Conservation (phyloP, 2,888 invertebrate genomes). For the Athalia cordata region DNA sequence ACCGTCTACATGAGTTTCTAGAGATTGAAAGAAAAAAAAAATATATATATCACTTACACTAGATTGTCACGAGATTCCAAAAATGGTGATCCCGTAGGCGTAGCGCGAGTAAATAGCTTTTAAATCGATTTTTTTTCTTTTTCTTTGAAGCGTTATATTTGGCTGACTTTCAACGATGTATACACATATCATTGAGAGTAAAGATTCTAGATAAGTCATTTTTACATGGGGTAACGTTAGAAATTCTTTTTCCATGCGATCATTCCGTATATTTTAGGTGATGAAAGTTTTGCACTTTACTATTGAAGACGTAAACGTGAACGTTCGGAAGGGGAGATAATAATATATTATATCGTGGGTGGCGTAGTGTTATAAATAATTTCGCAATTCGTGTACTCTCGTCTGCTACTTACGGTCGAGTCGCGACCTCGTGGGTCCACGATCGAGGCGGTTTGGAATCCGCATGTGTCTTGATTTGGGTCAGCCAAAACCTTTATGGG, state of each 20-base stretch:
- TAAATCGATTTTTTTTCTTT: too few relatives aligned
- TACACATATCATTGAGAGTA: too few relatives aligned
- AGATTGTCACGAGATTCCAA: conserved; percentile 1
- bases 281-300: too few relatives aligned
- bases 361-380: conserved; percentile 25
- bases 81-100: conserved; percentile 11
- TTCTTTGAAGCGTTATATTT: too few relatives aligned
- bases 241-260: too few relatives aligned
- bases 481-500: conserved; percentile 41
- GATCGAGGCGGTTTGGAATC: neutral
- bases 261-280: too few relatives aligned
- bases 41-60: neutral
- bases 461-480: conserved; percentile 45
- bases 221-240: too few relatives aligned
- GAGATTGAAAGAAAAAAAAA: neutral
- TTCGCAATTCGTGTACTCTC: conserved; percentile 36
- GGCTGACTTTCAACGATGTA: too few relatives aligned
- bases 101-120: neutral
- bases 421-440: conserved; percentile 37
- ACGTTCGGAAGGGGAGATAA: too few relatives aligned
- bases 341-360: conserved; percentile 19
- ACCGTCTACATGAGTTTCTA: neutral
- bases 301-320: too few relatives aligned
- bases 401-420: conserved; percentile 7
- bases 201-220: too few relatives aligned